These are phyloP conservation scores for Luehdorfia chinensis DNA, from an alignment of 1,140 invertebrate genomes.

Conservation along the genomic window DNA sequence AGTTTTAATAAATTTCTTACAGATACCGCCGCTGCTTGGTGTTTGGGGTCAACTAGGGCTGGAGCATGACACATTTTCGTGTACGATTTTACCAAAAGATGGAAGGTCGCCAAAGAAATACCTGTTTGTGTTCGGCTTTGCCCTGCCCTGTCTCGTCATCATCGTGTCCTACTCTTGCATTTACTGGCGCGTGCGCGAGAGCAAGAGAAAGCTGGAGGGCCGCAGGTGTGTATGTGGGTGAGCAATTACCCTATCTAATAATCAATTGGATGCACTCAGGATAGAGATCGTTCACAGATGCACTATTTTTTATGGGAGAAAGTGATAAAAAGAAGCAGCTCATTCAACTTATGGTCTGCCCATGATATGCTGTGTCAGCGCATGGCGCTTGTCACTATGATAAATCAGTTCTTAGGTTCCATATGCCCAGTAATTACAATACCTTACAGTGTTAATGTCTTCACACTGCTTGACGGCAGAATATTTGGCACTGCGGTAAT, in stretches of 20 bases:
- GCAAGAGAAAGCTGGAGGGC: constrained; percentile 83
- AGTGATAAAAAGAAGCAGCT: not conserved
- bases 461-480: too few species aligned
- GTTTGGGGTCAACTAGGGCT: constrained; percentile 90
- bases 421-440: too few species aligned
- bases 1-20: too few species aligned
- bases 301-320: too few species aligned
- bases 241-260: too few species aligned
- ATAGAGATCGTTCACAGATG: too few species aligned
- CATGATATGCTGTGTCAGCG: too few species aligned
- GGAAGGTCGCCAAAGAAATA: constrained; percentile 90
- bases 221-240: constrained; percentile 79
- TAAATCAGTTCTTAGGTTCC: too few species aligned
- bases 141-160: constrained; percentile 89
- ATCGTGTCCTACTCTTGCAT: constrained; percentile 91
- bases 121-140: constrained; percentile 89
- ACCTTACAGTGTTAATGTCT: too few species aligned
- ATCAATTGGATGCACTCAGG: too few species aligned
- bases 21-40: constrained; percentile 87
- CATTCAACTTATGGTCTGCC: not conserved
- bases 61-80: constrained; percentile 87
- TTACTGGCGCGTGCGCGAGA: constrained; percentile 86
- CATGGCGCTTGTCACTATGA: too few species aligned
- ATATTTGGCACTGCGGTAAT: too few species aligned
- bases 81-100: constrained; percentile 89